These are phyloP conservation scores for Fulmarus glacialis DNA, from an alignment of 2,113 vertebrate species.

Conservation along the genomic window DNA sequence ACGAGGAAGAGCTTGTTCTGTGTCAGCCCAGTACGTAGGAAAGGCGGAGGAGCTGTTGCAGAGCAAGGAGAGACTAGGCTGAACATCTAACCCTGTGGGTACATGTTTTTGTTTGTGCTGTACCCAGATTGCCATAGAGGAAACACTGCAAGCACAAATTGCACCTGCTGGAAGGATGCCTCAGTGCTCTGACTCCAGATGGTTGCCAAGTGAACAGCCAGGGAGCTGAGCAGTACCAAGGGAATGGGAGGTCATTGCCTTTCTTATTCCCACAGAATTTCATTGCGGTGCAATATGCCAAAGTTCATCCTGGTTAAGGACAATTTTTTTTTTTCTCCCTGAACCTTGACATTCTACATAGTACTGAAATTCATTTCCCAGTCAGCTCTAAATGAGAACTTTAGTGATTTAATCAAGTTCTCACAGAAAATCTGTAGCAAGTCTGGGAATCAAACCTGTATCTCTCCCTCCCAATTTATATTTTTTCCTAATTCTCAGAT, in stretches of 20 bases:
- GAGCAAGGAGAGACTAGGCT: neutral
- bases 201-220: neutral
- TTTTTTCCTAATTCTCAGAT: neutral
- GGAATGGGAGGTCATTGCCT: conserved; percentile 36
- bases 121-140: neutral
- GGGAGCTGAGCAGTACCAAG: conserved; percentile 7
- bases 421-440: conserved; percentile 23
- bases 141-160: neutral
- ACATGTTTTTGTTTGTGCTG: neutral
- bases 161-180: conserved; percentile 54
- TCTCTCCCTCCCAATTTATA: neutral
- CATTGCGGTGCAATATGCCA: conserved; percentile 27
- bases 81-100: neutral
- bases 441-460: conserved; percentile 6
- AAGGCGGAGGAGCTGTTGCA: neutral
- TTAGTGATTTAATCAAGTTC: neutral
- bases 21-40: neutral
- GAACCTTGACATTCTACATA: conserved; percentile 54
- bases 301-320: conserved; percentile 46
- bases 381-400: conserved; percentile 7
- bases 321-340: neutral
- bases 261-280: conserved; percentile 57
- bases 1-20: neutral
- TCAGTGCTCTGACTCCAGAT: neutral
- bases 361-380: conserved; percentile 19